Evolutionary conservation across 2,888 invertebrate species (phyloP), one percentile per base, ranked within the genome.

Genomic region (Chymomyza amoena): DNA sequence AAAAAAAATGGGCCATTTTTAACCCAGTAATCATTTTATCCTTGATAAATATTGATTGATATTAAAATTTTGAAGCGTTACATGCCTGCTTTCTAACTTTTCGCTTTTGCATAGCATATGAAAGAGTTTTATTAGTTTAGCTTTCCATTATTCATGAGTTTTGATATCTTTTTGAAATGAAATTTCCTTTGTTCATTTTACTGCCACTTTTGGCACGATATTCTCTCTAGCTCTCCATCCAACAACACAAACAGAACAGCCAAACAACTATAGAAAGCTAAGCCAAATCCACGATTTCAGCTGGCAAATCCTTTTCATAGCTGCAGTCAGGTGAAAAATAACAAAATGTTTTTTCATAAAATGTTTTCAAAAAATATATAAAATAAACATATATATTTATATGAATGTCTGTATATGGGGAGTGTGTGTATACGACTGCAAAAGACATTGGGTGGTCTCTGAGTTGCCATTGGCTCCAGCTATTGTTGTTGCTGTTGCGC

Each of bases 261-360:
- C 51, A 52, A 52, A 76, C 76, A 82, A 80, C 81, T 76, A 78
- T 56, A 75, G 74, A 78, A 72, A 82, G 78, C 85, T 75, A 78
- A 73, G 66, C 78, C 66, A 85, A 83, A 84, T 84, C 84, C 86
- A 77, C 72, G 79, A 80, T 77, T 86, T 83, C 78, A 78, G 72
- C 84, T 81, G 71, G 70, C 69, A 84, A 84, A 79, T 81, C 83
- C 84, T 76, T 84, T 80, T 76, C 81, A 83, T 87, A 87, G 81
- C 85, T 83, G 73, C 81, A 80, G 62, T 75, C 83, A 85, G 87
- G 80, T 81, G 83, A 81, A 87, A 78, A 85, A 84, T 78, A 85
- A 86, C 77, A 72, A 78, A 77, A 83, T 69, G 71, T 78, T 51
- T 68, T 68, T 62, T 66, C 62, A 67, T 61, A 32, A 32, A 32